Percentiles rank a stretch among this genome's conserved stretches.
Evolutionary conservation across 2,888 invertebrate genomes (phyloP).

Genomic region (Ceraclea dissimilis): DNA sequence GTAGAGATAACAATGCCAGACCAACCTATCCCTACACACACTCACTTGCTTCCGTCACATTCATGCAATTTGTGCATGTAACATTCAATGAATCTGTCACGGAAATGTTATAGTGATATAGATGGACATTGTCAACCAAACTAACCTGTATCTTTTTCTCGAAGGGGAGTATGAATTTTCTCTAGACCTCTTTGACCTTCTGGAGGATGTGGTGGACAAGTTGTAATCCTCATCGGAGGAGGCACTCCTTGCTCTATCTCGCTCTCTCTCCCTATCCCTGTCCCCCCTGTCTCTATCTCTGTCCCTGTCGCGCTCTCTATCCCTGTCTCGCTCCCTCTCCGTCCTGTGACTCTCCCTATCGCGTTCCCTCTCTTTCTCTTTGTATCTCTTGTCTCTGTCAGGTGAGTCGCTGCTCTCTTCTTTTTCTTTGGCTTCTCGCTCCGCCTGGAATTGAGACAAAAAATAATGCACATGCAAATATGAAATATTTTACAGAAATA

Average conservation of each 20-base stretch:
- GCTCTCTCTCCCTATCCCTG: slow-evolving; percentile 37
- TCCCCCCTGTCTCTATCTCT: slow-evolving; percentile 36
- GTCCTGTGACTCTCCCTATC: neutral
- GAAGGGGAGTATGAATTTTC: slow-evolving; percentile 42
- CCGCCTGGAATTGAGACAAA: slow-evolving; percentile 18
- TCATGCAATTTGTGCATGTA: no score
- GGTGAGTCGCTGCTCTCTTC: slow-evolving; percentile 22
- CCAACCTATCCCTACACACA: no score
- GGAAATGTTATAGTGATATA: no score
- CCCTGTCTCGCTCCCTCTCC: slow-evolving; percentile 16
- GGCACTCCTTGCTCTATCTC: slow-evolving; percentile 33
- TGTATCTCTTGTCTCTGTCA: slow-evolving; percentile 7
- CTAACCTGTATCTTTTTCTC: slow-evolving; percentile 36
- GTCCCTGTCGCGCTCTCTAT: slow-evolving; percentile 30
- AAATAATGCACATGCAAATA: neutral
- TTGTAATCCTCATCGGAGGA: slow-evolving; percentile 38
- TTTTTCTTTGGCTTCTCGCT: slow-evolving; percentile 25
- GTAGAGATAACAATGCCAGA: no score
- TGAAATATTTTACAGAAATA: neutral
- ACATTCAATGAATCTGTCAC: no score
- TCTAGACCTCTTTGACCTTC: slow-evolving; percentile 44
- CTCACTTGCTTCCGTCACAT: no score
- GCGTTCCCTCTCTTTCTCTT: neutral
- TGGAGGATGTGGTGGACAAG: slow-evolving; percentile 37
- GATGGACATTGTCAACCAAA: no score